phyloP scores from a whole-genome alignment of 2,113 vertebrate genomes.

The Microcebus griseorufus region DNA sequence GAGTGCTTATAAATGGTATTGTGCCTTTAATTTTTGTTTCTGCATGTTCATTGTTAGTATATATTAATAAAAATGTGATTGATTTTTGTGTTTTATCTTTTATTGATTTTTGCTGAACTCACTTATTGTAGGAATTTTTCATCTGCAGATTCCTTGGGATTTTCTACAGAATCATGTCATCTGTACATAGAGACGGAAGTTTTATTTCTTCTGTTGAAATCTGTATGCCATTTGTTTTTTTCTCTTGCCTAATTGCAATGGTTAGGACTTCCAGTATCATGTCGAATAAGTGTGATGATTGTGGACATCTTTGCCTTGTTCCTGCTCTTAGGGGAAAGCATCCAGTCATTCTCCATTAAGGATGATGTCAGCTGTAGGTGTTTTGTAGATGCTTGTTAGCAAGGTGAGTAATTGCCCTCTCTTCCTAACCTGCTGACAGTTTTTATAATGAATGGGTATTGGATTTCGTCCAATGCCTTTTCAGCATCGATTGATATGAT shows the following conservation, averaged over 20 bases:
- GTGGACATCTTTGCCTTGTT: background rate
- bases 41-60: background rate
- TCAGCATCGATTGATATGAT: background rate
- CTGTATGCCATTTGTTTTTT: background rate
- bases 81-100: conserved; percentile 43
- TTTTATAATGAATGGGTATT: background rate
- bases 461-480: background rate
- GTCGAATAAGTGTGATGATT: background rate
- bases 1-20: background rate
- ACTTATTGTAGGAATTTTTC: conserved; percentile 7
- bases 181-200: background rate
- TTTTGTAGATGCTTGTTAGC: background rate
- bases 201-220: conserved; percentile 18
- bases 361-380: background rate
- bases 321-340: background rate
- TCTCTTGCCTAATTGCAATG: conserved; percentile 19
- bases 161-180: background rate
- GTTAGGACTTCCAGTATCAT: background rate
- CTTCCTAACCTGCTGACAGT: background rate
- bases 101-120: conserved; percentile 29
- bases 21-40: conserved; percentile 39
- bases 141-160: background rate
- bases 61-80: background rate
- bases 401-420: background rate
- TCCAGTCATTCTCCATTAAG: background rate